Evolutionary conservation across 1,140 invertebrate genomes (phyloP).

Genomic region (Drosophila cardini): DNA sequence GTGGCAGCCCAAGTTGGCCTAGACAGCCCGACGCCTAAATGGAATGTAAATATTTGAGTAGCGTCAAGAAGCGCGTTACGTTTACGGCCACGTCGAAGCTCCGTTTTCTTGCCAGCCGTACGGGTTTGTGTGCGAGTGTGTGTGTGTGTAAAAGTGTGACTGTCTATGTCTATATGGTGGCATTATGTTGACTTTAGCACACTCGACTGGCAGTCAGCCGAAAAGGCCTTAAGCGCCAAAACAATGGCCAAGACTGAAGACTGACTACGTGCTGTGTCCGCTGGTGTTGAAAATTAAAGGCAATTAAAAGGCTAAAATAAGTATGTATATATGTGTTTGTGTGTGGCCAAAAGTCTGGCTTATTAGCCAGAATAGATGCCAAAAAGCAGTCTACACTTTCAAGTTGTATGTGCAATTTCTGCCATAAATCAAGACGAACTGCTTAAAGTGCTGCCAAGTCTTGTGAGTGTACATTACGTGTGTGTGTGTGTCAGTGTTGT

Average conservation of each 20-base stretch:
- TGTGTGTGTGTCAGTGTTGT: background rate
- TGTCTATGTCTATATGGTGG: conserved; percentile 39
- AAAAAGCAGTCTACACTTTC: conserved; percentile 30
- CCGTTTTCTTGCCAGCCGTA: conserved; percentile 51
- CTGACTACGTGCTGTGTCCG: conserved; percentile 45
- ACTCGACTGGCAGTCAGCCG: conserved; percentile 56
- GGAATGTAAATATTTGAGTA: conserved; percentile 83
- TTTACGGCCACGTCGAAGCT: conserved; percentile 39
- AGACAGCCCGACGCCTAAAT: conserved; percentile 74
- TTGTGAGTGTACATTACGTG: background rate
- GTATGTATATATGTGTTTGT: conserved; percentile 14
- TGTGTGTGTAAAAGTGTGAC: conserved; percentile 23
- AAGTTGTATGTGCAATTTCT: conserved; percentile 1
- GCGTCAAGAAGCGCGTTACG: conserved; percentile 58
- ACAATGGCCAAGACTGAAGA: conserved; percentile 62
- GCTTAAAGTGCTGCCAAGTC: conserved; percentile 36
- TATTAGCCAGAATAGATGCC: conserved; percentile 18
- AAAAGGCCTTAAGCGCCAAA: conserved; percentile 73
- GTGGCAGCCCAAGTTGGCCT: conserved; percentile 14
- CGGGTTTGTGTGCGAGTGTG: conserved; percentile 16
- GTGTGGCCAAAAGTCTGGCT: conserved; percentile 23
- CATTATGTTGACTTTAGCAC: conserved; percentile 73
- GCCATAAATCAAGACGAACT: conserved; percentile 65
- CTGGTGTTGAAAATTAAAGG: conserved; percentile 76
- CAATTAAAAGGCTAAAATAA: conserved; percentile 70